Evolutionary conservation across 2,888 invertebrate genomes (phyloP), one percentile per base, ranked within the genome.

Genomic region (Galerucella calmariensis): DNA sequence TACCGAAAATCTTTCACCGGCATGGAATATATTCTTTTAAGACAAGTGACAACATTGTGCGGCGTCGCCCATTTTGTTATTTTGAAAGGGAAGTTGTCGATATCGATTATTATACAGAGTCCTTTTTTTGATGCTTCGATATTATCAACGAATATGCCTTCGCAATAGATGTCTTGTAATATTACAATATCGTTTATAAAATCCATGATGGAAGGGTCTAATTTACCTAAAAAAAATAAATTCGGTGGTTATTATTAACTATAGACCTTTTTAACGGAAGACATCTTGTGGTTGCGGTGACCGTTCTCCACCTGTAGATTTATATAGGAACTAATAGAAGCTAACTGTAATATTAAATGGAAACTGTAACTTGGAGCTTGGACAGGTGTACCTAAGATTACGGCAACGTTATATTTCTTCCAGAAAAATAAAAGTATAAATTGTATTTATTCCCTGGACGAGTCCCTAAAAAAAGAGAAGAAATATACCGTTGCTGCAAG

Each of bases 91-190:
- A 82, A 82, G 65, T 83, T 83, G 4, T 80, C 78, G 20, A 87
- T 81, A 76, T 88, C 88, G 6, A 88, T 73, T 9, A 88, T 79
- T 20, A 85, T 80, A 66, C 86, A 85, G 10, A 88, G 72, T 4
- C 88, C 88, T 58, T 85, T 84, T 72, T 81, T 76, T 4, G 56
- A 56, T 56, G 84, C 79, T 10, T 82, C 80, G 71, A 85, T 84
- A 68, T 87, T 85, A 3, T 67, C 27, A 5, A 75, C 12, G 72
- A 87, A 73, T 14, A 85, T 81, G 20, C 82, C 79, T 78, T 88
- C 88, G 20, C 87, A 69, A 85, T 86, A 87, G 4, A 86, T 79
- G 75, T 87, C 87, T 70, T 88, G 87, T 24, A 87, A 80, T 61
- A 84, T 81, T 11, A 85, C 80, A 53, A 86, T 77, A 67, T 87